Percentiles rank a stretch among this genome's conserved stretches.
Conservation (phyloP, 92 coral and sea anemone species). For the Pocillopora grandis region DNA sequence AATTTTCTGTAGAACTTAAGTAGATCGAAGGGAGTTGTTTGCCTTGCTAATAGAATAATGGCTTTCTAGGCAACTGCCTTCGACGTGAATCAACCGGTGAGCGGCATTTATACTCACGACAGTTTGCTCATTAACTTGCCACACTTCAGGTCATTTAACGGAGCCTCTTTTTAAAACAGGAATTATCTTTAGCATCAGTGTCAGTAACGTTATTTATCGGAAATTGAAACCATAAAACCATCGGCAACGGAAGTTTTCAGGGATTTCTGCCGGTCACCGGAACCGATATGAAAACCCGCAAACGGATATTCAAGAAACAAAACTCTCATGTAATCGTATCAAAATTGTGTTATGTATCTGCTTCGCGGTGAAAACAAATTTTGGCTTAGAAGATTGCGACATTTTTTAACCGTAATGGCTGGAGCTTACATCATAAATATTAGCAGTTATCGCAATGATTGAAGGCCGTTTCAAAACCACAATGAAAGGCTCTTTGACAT, state of each 20-base stretch:
- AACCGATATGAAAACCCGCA: slow-evolving; percentile 25
- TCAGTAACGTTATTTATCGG: slow-evolving; percentile 32
- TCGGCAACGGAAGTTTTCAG: slow-evolving; percentile 17
- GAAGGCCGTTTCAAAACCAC: neutral
- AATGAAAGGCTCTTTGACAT: neutral
- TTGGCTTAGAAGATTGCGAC: neutral
- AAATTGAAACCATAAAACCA: slow-evolving; percentile 25
- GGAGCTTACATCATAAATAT: neutral
- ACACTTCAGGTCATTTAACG: neutral
- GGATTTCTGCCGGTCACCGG: slow-evolving; percentile 33
- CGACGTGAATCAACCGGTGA: neutral
- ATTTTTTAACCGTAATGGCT: neutral
- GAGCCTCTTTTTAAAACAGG: slow-evolving; percentile 1
- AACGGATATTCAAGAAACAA: neutral
- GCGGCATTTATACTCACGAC: neutral
- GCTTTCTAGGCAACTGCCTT: neutral
- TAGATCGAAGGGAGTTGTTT: neutral
- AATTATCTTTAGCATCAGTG: slow-evolving; percentile 6
- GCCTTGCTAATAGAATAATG: neutral
- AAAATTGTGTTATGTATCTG: slow-evolving; percentile 10
- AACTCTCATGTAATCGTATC: neutral
- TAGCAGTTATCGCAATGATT: too few relatives aligned
- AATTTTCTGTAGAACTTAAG: slow-evolving; percentile 7
- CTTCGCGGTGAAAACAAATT: slow-evolving; percentile 10
- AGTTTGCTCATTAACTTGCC: slow-evolving; percentile 14